A percentile compares a stretch with the other conserved stretches of the same genome.
Conservation (phyloP, 2,888 invertebrate species). For the Sipha maydis region DNA sequence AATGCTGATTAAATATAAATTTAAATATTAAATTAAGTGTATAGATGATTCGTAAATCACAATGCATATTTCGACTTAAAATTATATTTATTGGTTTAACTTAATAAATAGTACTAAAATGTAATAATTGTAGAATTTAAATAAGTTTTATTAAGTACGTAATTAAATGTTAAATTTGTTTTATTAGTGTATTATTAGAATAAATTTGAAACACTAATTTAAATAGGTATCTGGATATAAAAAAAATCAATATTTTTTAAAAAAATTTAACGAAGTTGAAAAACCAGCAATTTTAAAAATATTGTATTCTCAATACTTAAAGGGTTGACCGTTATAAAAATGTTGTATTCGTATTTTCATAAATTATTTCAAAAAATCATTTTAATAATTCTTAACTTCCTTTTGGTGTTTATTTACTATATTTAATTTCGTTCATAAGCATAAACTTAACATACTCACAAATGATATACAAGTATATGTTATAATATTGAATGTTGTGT, state of each 20-base stretch:
- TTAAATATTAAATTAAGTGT: too few species aligned
- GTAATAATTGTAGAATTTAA: background rate
- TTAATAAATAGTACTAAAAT: background rate
- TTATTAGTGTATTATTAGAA: background rate
- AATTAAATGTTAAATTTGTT: background rate
- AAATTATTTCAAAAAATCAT: background rate
- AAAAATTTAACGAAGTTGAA: background rate
- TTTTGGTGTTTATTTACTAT: background rate
- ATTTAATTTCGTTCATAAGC: background rate
- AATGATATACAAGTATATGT: constrained; percentile 23
- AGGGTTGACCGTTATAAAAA: background rate
- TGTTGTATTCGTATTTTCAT: too few species aligned
- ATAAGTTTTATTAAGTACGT: background rate
- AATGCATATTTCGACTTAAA: too few species aligned
- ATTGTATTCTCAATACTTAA: background rate
- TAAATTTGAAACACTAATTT: background rate
- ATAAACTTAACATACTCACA: background rate
- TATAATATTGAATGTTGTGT: constrained; percentile 56
- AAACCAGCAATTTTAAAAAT: background rate
- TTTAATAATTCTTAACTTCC: background rate
- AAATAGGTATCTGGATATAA: background rate
- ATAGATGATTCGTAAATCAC: too few species aligned
- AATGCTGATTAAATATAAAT: background rate
- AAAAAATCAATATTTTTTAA: background rate
- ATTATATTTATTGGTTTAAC: background rate